Evolutionary conservation across 2,797 vertebrate species (phyloP).

Genomic region (Atherinosoma microstoma): DNA sequence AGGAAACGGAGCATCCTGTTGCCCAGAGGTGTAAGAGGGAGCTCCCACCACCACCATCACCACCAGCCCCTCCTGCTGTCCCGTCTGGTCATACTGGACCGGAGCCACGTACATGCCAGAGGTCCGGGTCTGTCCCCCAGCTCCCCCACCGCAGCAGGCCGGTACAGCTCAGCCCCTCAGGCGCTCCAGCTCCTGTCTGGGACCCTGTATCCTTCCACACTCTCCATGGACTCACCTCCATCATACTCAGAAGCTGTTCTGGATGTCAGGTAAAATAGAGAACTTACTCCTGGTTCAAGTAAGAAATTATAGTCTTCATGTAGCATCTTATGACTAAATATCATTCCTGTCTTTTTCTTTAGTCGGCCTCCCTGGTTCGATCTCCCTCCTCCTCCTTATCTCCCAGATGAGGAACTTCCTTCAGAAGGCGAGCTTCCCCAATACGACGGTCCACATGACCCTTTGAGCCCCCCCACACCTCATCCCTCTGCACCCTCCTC

Average conservation of each 20-base stretch:
- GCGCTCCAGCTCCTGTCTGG: conserved; percentile 90
- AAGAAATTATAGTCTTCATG: background rate
- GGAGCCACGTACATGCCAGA: conserved; percentile 87
- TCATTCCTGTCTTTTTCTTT: conserved; percentile 28
- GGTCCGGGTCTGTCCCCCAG: conserved; percentile 85
- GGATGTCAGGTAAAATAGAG: conserved; percentile 87
- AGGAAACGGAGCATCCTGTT: conserved; percentile 93
- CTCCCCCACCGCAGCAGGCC: conserved; percentile 76
- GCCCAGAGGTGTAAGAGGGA: conserved; percentile 82
- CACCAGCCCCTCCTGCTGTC: conserved; percentile 95
- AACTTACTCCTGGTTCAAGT: background rate
- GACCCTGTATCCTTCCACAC: conserved; percentile 84
- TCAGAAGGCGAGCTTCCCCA: conserved; percentile 88
- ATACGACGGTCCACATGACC: conserved; percentile 80
- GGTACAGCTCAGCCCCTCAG: conserved; percentile 87
- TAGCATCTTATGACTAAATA: background rate
- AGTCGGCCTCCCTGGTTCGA: conserved; percentile 96
- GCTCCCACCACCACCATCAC: conserved; percentile 85
- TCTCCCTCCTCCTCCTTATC: conserved; percentile 95
- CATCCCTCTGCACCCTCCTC: conserved; percentile 39
- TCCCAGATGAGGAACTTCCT: conserved; percentile 83
- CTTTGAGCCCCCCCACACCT: conserved; percentile 13
- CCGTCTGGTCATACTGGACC: conserved; percentile 93
- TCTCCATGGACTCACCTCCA: conserved; percentile 89
- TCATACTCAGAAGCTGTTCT: conserved; percentile 95